Evolutionary conservation across 2,113 vertebrate species (phyloP), one percentile per base, ranked within the genome.

Genomic region (Orcinus orca): DNA sequence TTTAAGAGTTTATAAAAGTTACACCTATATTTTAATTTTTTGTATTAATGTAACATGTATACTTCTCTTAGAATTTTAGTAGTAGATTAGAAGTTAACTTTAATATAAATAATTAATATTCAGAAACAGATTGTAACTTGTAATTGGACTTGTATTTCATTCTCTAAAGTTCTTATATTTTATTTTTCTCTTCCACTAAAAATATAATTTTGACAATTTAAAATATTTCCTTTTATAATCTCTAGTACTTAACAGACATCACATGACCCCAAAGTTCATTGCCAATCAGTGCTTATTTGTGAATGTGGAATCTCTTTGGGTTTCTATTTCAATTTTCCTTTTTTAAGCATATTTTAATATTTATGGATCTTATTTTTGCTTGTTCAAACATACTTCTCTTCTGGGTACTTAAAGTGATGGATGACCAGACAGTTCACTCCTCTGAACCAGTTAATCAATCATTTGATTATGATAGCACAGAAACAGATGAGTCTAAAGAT

Each of bases 401-500:
- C 36, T 97, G 96, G 38, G 81, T 87, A 71, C 97, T 90, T 97
- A 95, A 97, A 99, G 99, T 99, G 98, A 99, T 99, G 65, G 99
- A 99, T 88, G 99, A 99, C 95, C 99, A 99, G 98, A 99, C 99
- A 82, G 98, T 98, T 82, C 99, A 99, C 13, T 97, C 98, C 2
- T 99, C 99, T 92, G 99, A 99, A 67, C 98, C 98, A 25, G 98
- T 98, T 68, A 99, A 98, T 70, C 98, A 99, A 2, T 99, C 99
- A 12, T 99, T 92, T 2, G 96, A 99, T 80, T 99, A 99, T 70
- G 99, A 99, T 90, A 99, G 97, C 95, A 99, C 99, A 97, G 99
- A 99, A 97, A 98, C 99, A 96, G 99, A 99, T 25, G 99, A 99
- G 86, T 99, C 99, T 96, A 99, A 99, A 96, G 99, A 99, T 92